Evolutionary conservation across 2,113 vertebrate genomes (phyloP), one percentile per base, ranked within the genome.

Genomic region (Glaucomys volans): DNA sequence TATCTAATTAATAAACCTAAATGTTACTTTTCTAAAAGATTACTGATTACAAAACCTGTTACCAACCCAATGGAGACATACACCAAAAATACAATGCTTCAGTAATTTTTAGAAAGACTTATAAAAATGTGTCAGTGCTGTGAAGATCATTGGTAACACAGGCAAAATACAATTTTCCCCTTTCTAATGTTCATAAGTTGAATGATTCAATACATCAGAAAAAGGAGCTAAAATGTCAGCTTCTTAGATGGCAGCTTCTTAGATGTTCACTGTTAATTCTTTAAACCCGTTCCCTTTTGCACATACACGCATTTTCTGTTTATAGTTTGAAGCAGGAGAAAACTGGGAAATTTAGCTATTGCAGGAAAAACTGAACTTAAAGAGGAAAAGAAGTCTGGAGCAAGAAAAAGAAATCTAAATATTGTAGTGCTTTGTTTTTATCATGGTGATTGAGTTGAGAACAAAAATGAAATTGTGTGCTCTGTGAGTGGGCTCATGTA

Each of bases 241-340:
- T 44, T 79, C 24, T 85, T 87, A 81, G 12, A 79, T n/a, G 24
- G n/a, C 30, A 93, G 47, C 14, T 44, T 79, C 24, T 85, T 87
- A 81, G 12, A 79, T n/a, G 24, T 69, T 85, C 62, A 91, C 22
- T 84, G 32, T 94, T 91, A 74, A 86, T 86, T 95, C 37, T 37
- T 86, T 83, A 88, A 91, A 62, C 1, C 13, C 81, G 81, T 69
- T 6, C 16, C 54, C 6, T 14, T 90, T 84, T 94, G 26, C 0
- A 40, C 18, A 50, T 28, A 42, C 1, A 20, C 80, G 16, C 5
- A 20, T 94, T 90, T 84, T 62, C 8, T 95, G 74, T 92, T 75
- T 66, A 37, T 88, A 42, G 16, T 95, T 88, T 91, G 67, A 94
- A 97, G 37, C 77, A 79, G 69, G 9, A 96, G 74, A 92, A 95